Conservation (phyloP, 2,113 vertebrate genomes). For the Silurus meridionalis region DNA sequence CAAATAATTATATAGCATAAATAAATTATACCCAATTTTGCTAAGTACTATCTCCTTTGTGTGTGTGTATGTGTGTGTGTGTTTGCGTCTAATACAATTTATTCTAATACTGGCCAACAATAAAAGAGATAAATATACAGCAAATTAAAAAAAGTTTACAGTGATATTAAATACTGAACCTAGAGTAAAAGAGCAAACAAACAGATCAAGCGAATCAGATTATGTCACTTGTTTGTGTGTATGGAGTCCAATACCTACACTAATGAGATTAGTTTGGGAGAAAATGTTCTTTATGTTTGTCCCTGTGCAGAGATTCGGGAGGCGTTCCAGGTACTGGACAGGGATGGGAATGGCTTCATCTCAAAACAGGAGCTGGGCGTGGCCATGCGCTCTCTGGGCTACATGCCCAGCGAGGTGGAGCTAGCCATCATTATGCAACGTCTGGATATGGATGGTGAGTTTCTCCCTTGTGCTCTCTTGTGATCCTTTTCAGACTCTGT, state of each 20-base stretch:
- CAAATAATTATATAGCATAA: background rate
- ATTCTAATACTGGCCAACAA: too few relatives aligned
- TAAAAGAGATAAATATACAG: too few relatives aligned
- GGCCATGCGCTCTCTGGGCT: constrained; percentile 88
- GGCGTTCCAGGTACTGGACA: constrained; percentile 81
- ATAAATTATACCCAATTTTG: background rate
- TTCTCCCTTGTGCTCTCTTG: background rate
- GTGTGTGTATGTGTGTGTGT: too few relatives aligned
- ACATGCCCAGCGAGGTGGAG: constrained; percentile 85
- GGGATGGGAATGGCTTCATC: constrained; percentile 86
- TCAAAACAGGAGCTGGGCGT: constrained; percentile 90
- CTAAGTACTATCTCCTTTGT: background rate
- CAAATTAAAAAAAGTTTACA: background rate
- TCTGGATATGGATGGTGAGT: constrained; percentile 78
- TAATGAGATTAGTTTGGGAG: background rate
- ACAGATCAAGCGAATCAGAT: background rate
- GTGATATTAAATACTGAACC: background rate
- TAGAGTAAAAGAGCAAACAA: background rate
- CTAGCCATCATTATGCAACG: constrained; percentile 86
- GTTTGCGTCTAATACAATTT: too few relatives aligned
- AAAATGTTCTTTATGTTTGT: constrained; percentile 1
- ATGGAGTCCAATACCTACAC: background rate
- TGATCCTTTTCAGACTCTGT: constrained; percentile 5
- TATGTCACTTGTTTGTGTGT: background rate
- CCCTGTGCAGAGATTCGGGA: constrained; percentile 79